Percentiles rank a stretch among this genome's conserved stretches.
Evolutionary conservation across 1,140 invertebrate species (phyloP).

Genomic region (Halictus rubicundus): DNA sequence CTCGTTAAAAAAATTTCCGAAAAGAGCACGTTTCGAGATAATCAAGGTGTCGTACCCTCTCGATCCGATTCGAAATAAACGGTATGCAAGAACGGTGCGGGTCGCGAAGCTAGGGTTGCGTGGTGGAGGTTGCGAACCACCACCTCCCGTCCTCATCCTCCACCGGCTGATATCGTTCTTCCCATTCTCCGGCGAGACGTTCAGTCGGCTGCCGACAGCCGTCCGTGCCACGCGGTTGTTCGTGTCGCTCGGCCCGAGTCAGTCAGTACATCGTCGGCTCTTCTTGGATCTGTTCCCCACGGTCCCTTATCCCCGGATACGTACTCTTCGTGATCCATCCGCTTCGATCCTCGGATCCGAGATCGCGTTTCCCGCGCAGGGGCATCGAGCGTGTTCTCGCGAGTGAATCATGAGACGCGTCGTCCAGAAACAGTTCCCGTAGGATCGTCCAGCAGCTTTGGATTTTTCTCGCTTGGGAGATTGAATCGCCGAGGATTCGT

Average conservation of each 20-base stretch:
- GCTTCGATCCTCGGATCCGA: not conserved
- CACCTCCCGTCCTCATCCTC: constrained; percentile 55
- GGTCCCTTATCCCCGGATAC: not conserved
- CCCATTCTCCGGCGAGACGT: constrained; percentile 61
- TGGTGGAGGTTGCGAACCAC: constrained; percentile 57
- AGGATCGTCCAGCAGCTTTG: constrained; percentile 11
- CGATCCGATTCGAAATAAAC: too few relatives aligned
- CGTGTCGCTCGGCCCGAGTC: constrained; percentile 22
- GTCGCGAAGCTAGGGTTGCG: constrained; percentile 53
- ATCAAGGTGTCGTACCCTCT: too few relatives aligned
- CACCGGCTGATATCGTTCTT: constrained; percentile 51
- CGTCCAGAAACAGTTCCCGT: not conserved
- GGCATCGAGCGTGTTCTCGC: too few relatives aligned
- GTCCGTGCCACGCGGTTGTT: constrained; percentile 59
- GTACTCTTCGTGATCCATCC: not conserved
- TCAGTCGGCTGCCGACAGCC: constrained; percentile 77
- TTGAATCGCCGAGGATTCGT: constrained; percentile 3
- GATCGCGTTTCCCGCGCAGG: not conserved
- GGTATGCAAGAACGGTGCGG: constrained; percentile 17
- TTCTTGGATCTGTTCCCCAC: too few relatives aligned
- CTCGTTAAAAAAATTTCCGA: too few relatives aligned
- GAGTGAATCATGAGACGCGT: constrained; percentile 25
- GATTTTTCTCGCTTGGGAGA: constrained; percentile 32
- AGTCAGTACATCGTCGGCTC: not conserved
- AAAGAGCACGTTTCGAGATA: too few relatives aligned